Conservation (phyloP, 2,113 vertebrate species). For the Henicopernis longicauda region DNA sequence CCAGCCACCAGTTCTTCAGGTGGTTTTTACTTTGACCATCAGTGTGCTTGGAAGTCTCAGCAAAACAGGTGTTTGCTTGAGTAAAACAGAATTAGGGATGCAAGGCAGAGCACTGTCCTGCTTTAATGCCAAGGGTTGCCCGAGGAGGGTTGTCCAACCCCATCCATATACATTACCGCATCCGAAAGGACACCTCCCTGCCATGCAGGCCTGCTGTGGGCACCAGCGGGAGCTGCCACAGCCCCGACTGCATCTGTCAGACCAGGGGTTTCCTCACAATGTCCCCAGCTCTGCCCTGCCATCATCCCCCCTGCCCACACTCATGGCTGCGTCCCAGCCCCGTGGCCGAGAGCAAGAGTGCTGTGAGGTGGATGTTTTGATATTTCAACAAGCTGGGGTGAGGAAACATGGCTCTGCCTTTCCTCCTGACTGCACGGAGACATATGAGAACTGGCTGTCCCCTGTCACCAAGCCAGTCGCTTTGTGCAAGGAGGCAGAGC, state of each 20-base stretch:
- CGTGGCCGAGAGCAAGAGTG: not conserved
- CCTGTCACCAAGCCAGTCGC: not conserved
- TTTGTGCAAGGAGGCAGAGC: not conserved
- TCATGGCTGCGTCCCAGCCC: not conserved
- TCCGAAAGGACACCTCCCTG: not conserved
- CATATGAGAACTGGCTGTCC: not conserved
- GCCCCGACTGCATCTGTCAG: accelerated
- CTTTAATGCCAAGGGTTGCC: not conserved
- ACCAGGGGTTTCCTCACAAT: not conserved
- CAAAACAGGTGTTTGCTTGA: not conserved
- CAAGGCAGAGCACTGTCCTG: not conserved
- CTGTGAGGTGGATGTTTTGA: not conserved
- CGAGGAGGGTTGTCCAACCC: not conserved
- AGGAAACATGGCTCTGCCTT: not conserved
- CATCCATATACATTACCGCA: not conserved
- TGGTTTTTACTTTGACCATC: not conserved
- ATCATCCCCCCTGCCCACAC: accelerated
- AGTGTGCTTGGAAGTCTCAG: not conserved
- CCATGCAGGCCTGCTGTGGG: not conserved
- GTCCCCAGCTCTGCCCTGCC: not conserved
- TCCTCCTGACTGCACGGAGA: not conserved
- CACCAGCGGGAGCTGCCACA: not conserved
- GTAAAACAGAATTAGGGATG: not conserved
- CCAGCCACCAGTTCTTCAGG: not conserved
- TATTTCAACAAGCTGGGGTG: not conserved